Conservation (phyloP, 2,797 vertebrate genomes). For the Gymnothorax reevesii region DNA sequence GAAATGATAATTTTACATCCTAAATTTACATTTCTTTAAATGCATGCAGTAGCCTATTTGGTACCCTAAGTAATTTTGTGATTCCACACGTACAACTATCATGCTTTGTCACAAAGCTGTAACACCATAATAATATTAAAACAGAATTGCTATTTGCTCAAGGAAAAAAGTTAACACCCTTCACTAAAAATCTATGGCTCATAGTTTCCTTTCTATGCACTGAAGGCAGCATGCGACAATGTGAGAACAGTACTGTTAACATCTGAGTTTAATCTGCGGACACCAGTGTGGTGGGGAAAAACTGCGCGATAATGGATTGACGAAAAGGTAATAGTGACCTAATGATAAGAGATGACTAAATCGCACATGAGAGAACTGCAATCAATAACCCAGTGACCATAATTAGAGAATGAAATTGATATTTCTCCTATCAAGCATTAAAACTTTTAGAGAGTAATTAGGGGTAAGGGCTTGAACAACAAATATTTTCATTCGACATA, state of each 20-base stretch:
- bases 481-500: neutral
- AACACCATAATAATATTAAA: no score
- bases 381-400: neutral
- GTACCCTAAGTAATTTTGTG: no score
- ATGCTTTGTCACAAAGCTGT: no score
- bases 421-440: neutral
- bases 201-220: neutral
- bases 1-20: no score
- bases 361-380: neutral
- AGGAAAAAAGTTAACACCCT: no score
- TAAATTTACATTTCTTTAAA: no score
- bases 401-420: neutral
- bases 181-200: neutral
- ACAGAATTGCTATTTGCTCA: neutral
- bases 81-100: no score
- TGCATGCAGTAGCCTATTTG: no score
- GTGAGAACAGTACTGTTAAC: neutral
- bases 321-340: neutral
- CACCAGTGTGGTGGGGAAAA: neutral
- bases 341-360: neutral
- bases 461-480: neutral
- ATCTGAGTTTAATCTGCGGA: neutral
- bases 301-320: neutral
- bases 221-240: neutral
- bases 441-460: no score